Percentiles rank a stretch among this genome's conserved stretches.
Evolutionary conservation across 1,140 invertebrate species (phyloP).

Genomic region (Epicauta chinensis): DNA sequence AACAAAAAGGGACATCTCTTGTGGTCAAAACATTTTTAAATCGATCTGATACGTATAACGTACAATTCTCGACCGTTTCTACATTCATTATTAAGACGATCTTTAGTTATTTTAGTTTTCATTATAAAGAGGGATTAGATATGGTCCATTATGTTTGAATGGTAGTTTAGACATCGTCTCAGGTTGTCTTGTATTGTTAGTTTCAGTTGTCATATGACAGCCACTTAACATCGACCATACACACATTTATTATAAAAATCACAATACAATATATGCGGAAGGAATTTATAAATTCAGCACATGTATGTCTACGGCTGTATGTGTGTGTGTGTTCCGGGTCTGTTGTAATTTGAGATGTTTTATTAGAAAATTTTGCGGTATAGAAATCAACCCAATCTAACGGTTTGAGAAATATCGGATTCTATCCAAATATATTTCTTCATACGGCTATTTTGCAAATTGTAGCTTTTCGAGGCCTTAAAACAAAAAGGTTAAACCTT

Average conservation of each 20-base stretch:
- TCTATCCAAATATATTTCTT: too few relatives aligned
- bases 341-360: constrained; percentile 23
- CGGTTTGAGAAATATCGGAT: too few relatives aligned
- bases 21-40: constrained; percentile 39
- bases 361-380: too few relatives aligned
- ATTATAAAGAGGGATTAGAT: constrained; percentile 4
- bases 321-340: constrained; percentile 17
- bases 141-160: constrained; percentile 31
- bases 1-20: constrained; percentile 27
- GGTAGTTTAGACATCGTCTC: constrained; percentile 23
- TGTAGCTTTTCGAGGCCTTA: too few relatives aligned
- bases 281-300: too few relatives aligned
- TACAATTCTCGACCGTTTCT: too few relatives aligned
- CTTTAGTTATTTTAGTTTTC: too few relatives aligned
- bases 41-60: constrained; percentile 26
- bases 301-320: too few relatives aligned
- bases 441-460: too few relatives aligned
- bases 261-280: constrained; percentile 22
- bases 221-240: constrained; percentile 26
- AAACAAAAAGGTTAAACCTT: too few relatives aligned
- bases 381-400: too few relatives aligned
- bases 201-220: constrained; percentile 20
- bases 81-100: not conserved
- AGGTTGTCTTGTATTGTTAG: constrained; percentile 24
- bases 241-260: constrained; percentile 2